Percentiles rank a stretch among this genome's conserved stretches.
phyloP scores from a whole-genome alignment of 1,140 invertebrate genomes.

The Yoshiicerus persimilis region DNA sequence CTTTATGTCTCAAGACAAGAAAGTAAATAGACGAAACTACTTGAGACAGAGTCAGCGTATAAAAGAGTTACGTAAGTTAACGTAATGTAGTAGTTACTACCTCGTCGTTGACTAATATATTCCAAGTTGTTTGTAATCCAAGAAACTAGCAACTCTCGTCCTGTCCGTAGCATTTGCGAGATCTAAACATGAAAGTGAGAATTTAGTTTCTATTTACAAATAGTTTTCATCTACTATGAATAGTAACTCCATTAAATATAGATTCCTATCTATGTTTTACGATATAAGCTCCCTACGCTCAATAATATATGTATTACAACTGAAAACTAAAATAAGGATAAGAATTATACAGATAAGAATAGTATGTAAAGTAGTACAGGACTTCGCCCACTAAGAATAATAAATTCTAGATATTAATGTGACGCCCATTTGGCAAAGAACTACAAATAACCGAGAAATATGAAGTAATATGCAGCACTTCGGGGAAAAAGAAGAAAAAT shows the following conservation, averaged over 20 bases:
- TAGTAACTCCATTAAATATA: neutral
- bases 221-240: neutral
- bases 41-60: neutral
- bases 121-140: neutral
- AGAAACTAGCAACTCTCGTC: neutral
- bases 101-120: neutral
- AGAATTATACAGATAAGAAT: neutral
- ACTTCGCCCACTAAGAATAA: neutral
- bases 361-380: neutral
- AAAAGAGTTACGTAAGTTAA: neutral
- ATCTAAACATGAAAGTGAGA: neutral
- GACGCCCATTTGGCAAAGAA: conserved; percentile 10
- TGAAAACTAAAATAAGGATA: no score
- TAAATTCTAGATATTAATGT: conserved; percentile 10
- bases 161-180: neutral
- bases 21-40: neutral
- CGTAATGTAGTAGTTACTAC: neutral
- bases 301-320: no score
- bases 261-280: neutral
- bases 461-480: neutral
- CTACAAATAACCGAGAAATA: neutral
- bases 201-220: neutral
- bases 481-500: neutral
- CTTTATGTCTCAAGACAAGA: neutral
- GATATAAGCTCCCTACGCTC: no score